Evolutionary conservation across 2,113 vertebrate species (phyloP), one percentile per base, ranked within the genome.

Genomic region (Triplophysa rosa): DNA sequence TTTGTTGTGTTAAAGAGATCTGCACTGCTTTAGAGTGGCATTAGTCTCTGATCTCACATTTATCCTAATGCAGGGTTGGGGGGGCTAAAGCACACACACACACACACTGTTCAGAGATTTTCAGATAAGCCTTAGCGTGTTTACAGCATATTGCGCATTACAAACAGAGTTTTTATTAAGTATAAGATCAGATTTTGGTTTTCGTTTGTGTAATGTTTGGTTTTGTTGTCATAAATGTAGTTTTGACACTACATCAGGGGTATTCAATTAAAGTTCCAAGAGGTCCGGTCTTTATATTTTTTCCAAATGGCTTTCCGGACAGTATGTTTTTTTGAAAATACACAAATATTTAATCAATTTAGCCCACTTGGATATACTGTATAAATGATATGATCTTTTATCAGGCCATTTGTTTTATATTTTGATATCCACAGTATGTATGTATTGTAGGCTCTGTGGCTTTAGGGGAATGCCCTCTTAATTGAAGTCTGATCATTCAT

Each of bases 1-100:
- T 92, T 87, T 91, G 91, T 91, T 82, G 83, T 88, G 88, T 85
- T 93, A 92, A 94, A 89, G 83, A 90, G 93, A 92, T 94, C 91
- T 90, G 81, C 62, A 84, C 87, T 89, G 81, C 79, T 87, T 91
- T 90, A 88, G 87, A 86, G 87, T 88, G 84, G 87, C 87, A 89
- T 92, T 91, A 93, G 90, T 84, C 86, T 86, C 87, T 89, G 88
- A 90, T 91, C 90, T 83, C 83, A 85, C 14, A 23, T 79, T 74
- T 59, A 81, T 66, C 80, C 79, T 69, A 65, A 77, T 72, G 82
- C 70, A 78, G 80, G 75, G 75, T 23, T 61, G 67, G 70, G 73
- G 78, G 82, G 63, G 82, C 59, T 61, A 61, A 19, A 73, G 21
- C 80, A 58, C 80, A 74, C 61, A 68, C 68, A 82, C 73, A 26